phyloP scores from a whole-genome alignment of 2,113 vertebrate species.

The Addax nasomaculatus region DNA sequence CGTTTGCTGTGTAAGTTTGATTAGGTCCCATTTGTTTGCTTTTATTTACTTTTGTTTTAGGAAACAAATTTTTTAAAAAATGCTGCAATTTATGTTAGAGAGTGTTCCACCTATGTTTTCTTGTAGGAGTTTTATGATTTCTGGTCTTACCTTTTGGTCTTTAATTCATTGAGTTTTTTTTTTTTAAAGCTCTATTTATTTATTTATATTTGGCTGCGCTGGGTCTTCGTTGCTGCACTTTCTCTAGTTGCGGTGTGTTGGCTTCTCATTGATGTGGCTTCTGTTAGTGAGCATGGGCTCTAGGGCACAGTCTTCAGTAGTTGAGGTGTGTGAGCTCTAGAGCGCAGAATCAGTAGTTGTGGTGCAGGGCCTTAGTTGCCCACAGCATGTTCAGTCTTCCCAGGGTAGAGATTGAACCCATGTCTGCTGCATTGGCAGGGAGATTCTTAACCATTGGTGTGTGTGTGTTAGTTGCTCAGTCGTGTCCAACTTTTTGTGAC shows the following conservation, averaged over 20 bases:
- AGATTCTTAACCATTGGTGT: background rate
- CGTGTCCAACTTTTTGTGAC: background rate
- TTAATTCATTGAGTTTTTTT: background rate
- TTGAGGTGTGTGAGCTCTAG: background rate
- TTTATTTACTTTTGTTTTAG: background rate
- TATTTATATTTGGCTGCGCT: background rate
- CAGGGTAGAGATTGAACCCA: background rate
- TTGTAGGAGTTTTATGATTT: background rate
- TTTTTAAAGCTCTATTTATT: background rate
- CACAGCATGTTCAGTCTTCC: background rate
- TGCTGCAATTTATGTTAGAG: background rate
- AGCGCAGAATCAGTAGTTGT: background rate
- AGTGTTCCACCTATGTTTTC: background rate
- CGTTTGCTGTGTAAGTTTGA: background rate
- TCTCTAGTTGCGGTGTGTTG: background rate
- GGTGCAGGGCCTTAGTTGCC: background rate
- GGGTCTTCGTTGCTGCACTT: background rate
- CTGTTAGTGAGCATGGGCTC: background rate
- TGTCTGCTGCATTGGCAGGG: background rate
- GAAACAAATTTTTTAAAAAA: background rate
- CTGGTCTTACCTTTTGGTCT: background rate
- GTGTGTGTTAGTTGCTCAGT: background rate
- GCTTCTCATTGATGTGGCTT: background rate
- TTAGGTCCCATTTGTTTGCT: background rate
- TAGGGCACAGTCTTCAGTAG: background rate